A percentile compares a stretch with the other conserved stretches of the same genome.
Evolutionary conservation across 30 jellyfish, hydroid and myxozoan genomes (phyloP).

Genomic region (Cassiopea xamachana): DNA sequence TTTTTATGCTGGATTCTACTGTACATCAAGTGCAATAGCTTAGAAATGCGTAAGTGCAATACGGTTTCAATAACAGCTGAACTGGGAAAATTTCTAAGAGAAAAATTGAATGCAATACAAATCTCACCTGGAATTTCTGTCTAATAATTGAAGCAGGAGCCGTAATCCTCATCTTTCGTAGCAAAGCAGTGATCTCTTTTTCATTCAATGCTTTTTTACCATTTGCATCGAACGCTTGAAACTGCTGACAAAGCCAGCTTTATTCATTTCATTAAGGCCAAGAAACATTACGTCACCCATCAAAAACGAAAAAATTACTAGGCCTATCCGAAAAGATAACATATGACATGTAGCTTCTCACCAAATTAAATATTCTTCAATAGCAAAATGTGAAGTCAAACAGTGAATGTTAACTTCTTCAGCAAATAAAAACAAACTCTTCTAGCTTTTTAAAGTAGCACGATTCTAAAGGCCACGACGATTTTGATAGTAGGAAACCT

Average conservation of each 20-base stretch:
- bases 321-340: background rate
- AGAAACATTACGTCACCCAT: background rate
- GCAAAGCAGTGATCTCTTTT: conserved; percentile 59
- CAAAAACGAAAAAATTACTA: background rate
- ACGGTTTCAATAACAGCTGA: too few species aligned
- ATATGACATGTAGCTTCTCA: background rate
- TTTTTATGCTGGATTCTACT: too few species aligned
- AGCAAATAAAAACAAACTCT: too few species aligned
- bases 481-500: too few species aligned
- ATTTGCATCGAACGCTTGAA: conserved; percentile 67
- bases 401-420: background rate
- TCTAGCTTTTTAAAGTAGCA: too few species aligned
- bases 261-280: background rate
- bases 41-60: too few species aligned
- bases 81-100: too few species aligned
- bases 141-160: conserved; percentile 82
- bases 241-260: conserved; percentile 90
- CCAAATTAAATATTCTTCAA: too few species aligned
- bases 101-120: too few species aligned
- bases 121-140: conserved; percentile 75
- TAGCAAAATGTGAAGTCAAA: background rate
- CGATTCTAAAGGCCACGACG: too few species aligned
- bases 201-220: conserved; percentile 65
- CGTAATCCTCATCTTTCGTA: conserved; percentile 70
- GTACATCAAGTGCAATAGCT: too few species aligned